Percentiles rank a stretch among this genome's conserved stretches.
Evolutionary conservation across 2,888 invertebrate species (phyloP).

Genomic region (Hydrotaea diabolus): DNA sequence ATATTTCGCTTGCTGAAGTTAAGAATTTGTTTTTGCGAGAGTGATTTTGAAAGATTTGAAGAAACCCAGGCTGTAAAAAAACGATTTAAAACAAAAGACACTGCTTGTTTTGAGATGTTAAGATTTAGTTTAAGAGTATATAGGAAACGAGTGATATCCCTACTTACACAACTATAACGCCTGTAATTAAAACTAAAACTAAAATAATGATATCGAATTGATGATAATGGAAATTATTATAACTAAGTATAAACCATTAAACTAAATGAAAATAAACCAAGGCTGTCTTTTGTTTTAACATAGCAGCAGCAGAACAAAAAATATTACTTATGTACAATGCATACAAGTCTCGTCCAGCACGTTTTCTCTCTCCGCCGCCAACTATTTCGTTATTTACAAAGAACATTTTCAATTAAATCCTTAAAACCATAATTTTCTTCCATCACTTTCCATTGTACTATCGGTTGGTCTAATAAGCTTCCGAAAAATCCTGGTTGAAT

Average conservation of each 20-base stretch:
- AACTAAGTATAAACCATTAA: background rate
- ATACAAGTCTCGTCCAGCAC: background rate
- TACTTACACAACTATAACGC: conserved; percentile 21
- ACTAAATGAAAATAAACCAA: background rate
- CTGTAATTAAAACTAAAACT: conserved; percentile 17
- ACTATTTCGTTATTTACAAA: background rate
- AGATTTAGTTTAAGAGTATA: conserved; percentile 13
- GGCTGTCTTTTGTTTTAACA: conserved; percentile 27
- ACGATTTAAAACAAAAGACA: conserved; percentile 38
- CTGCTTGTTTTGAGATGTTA: background rate
- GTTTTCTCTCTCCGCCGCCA: background rate
- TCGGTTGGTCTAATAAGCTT: background rate
- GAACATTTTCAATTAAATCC: background rate
- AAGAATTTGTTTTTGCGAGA: background rate
- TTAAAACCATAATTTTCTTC: conserved; percentile 4
- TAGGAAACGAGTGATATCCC: background rate
- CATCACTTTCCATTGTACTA: background rate
- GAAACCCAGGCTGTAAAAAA: conserved; percentile 7
- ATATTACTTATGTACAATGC: conserved; percentile 6
- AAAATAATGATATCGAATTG: background rate
- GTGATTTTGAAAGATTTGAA: conserved; percentile 6
- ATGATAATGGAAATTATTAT: background rate
- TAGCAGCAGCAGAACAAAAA: conserved; percentile 3
- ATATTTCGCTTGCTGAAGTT: background rate
- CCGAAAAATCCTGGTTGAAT: background rate